Percentiles rank a stretch among this genome's conserved stretches.
phyloP scores from a whole-genome alignment of 2,797 vertebrate genomes.

The Myoxocephalus aenaeus region DNA sequence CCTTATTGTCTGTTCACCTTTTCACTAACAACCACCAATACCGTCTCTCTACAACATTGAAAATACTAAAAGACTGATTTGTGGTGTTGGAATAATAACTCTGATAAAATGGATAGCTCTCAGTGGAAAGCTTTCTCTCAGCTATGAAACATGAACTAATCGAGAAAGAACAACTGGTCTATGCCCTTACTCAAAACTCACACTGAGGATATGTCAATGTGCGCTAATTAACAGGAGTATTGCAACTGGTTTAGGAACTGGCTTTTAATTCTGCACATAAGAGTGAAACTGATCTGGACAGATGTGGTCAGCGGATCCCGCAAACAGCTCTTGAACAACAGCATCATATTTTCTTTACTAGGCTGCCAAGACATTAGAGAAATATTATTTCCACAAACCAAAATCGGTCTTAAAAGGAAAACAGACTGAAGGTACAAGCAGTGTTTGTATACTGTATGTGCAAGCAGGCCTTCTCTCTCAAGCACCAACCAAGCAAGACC shows the following conservation, averaged over 20 bases:
- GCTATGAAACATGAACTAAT: background rate
- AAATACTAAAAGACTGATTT: background rate
- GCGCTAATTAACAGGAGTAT: background rate
- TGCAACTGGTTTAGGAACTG: background rate
- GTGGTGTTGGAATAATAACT: background rate
- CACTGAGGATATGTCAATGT: background rate
- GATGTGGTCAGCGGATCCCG: background rate
- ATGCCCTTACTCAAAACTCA: background rate
- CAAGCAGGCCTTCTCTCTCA: constrained; percentile 19
- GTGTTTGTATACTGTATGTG: background rate
- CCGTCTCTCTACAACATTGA: background rate
- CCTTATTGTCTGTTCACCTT: background rate
- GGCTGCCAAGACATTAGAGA: background rate
- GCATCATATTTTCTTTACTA: background rate
- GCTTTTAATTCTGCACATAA: background rate
- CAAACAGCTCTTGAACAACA: constrained; percentile 20
- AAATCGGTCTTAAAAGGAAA: background rate
- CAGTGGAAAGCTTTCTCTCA: background rate
- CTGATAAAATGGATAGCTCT: background rate
- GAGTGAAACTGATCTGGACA: constrained; percentile 1
- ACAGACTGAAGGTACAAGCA: background rate
- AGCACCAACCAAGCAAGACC: constrained; percentile 26
- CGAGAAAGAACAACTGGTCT: background rate
- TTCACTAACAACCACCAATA: background rate
- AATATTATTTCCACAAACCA: background rate